Base-by-base conservation (phyloP, 2,113 vertebrate genomes). In the Sigmodon hispidus region DNA sequence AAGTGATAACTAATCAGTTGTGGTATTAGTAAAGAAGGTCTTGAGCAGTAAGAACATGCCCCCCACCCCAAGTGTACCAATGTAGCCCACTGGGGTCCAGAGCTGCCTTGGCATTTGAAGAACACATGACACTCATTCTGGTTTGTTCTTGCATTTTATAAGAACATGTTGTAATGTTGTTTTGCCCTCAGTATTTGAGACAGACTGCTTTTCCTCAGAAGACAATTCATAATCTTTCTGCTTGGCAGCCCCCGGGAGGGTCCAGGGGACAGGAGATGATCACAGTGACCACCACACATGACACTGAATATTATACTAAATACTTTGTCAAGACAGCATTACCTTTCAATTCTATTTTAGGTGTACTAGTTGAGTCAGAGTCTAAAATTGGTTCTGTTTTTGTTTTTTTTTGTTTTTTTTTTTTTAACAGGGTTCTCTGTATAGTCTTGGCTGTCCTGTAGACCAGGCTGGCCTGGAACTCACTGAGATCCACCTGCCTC, bases 61-160 rank as follows among this genome's bases (percentile, higher is more conserved):
- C 1, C 36, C 19, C 1, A 0, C 21, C 22, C 17, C n/a, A n/a
- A n/a, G n/a, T n/a, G n/a, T n/a, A n/a, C n/a, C n/a, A n/a, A 50
- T 59, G 57, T 17, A 29, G 7, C 57, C 57, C 40, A 61, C 77
- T 7, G 17, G 45, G 12, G 26, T 79, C 84, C 21, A 57, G 94
- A 61, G 5, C 50, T 48, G 72, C 83, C 67, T 59, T 89, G 26
- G 36, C 65, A 24, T 89, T 97, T 87, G 69, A 93, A 92, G 90
- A 75, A 34, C 43, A 83, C 34, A 72, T 9, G 1, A 73, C 59
- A 65, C 72, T 86, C 36, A 57, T 70, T 87, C n/a, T 57, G 77
- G 86, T 59, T 7, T 65, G 75, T 57, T 8, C n/a, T 94, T 91
- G 48, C 21, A 31, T 93, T 92, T 95, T 31, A 12, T n/a, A 91